Conservation (phyloP, 1,140 invertebrate genomes). For the Drosophila sucinea region DNA sequence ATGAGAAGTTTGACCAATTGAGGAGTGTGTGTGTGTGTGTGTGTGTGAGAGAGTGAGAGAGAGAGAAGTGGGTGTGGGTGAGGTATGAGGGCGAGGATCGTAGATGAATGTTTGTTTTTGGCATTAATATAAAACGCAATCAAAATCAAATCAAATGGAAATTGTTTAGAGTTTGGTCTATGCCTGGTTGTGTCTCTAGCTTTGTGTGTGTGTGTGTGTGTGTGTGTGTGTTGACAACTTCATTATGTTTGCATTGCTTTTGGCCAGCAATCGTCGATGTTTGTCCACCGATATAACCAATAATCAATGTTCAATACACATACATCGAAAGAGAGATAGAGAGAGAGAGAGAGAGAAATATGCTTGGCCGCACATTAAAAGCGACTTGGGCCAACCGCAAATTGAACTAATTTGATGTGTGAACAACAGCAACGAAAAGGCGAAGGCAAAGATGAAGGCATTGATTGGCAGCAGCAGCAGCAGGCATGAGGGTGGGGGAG, state of each 20-base stretch:
- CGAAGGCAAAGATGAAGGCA: not conserved
- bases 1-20: not conserved
- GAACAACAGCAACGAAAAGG: constrained; percentile 52
- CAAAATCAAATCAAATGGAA: constrained; percentile 81
- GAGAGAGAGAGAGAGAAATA: constrained; percentile 18
- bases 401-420: constrained; percentile 79
- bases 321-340: constrained; percentile 16
- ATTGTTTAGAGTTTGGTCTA: constrained; percentile 59
- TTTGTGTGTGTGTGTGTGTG: constrained; percentile 31
- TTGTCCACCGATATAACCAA: constrained; percentile 67
- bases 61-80: too few species aligned
- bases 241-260: constrained; percentile 79
- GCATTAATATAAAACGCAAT: constrained; percentile 77
- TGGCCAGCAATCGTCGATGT: constrained; percentile 34
- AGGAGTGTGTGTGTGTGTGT: too few species aligned
- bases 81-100: not conserved
- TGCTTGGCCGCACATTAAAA: constrained; percentile 63
- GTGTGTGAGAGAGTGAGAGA: not conserved
- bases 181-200: constrained; percentile 23
- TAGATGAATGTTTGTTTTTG: constrained; percentile 35
- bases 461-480: constrained; percentile 33
- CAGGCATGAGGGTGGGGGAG: constrained; percentile 12
- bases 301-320: constrained; percentile 44
- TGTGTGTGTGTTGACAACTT: constrained; percentile 60
- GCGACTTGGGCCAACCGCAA: constrained; percentile 62